These are phyloP conservation scores for Orius laevigatus DNA, from an alignment of 1,140 invertebrate species.

Conservation along the genomic window DNA sequence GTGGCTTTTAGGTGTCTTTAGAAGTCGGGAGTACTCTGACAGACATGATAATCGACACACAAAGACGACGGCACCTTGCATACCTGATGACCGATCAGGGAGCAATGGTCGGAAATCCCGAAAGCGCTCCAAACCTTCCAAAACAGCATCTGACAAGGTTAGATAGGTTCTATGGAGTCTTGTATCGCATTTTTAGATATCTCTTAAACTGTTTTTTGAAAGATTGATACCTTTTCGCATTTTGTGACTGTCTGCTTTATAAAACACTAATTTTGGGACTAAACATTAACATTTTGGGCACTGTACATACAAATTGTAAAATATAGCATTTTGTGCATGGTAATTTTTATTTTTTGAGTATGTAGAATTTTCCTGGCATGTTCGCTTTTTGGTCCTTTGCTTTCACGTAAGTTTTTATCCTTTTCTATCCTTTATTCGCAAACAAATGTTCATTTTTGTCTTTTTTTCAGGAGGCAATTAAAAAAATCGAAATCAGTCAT, in stretches of 20 bases:
- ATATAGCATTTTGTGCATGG: no score
- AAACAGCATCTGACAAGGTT: conserved; percentile 67
- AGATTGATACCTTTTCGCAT: conserved; percentile 1
- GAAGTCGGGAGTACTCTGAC: conserved; percentile 53
- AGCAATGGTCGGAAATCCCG: conserved; percentile 76
- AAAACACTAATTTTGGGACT: neutral
- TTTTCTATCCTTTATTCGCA: neutral
- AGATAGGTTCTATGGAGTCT: conserved; percentile 15
- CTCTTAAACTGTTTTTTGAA: neutral
- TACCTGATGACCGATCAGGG: conserved; percentile 95
- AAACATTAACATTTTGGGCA: neutral
- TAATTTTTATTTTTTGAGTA: no score
- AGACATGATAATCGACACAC: conserved; percentile 75
- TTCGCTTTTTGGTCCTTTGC: no score
- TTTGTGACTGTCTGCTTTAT: neutral
- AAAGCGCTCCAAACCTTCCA: conserved; percentile 72
- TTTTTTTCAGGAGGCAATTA: conserved; percentile 53
- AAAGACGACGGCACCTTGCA: conserved; percentile 77
- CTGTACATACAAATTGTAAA: neutral
- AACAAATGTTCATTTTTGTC: neutral
- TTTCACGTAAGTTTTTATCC: no score
- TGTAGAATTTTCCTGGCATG: no score
- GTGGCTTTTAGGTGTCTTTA: conserved; percentile 31
- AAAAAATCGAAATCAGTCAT: conserved; percentile 82
- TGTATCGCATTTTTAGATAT: no score